These are phyloP conservation scores for Zoanthus sansibaricus DNA, from an alignment of 92 coral and sea anemone species.

Conservation along the genomic window DNA sequence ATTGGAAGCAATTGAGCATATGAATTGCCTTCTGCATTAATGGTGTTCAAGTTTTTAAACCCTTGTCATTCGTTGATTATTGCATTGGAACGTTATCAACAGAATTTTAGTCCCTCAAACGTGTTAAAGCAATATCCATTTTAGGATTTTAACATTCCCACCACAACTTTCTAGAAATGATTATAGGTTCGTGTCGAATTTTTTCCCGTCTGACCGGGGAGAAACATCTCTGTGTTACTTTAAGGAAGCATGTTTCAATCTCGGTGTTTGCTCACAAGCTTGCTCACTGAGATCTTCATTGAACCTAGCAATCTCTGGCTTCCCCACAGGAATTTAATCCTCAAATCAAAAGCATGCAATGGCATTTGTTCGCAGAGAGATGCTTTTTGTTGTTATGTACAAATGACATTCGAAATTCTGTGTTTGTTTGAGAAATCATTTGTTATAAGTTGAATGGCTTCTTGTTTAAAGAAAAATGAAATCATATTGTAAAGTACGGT, in stretches of 20 bases:
- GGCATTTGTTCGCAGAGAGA: background rate
- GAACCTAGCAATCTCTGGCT: conserved; percentile 10
- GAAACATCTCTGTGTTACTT: background rate
- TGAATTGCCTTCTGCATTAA: background rate
- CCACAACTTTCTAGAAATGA: background rate
- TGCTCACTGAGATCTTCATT: conserved; percentile 35
- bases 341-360: background rate
- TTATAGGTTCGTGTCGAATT: conserved; percentile 27
- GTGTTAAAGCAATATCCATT: background rate
- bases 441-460: background rate
- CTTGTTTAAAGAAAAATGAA: background rate
- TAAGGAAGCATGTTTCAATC: conserved; percentile 25
- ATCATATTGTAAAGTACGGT: conserved; percentile 32
- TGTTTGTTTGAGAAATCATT: background rate
- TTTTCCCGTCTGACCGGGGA: conserved; percentile 12
- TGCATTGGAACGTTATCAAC: background rate
- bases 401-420: conserved; percentile 1
- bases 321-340: conserved; percentile 31
- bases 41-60: background rate
- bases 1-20: conserved; percentile 1
- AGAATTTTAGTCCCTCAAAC: background rate
- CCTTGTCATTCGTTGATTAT: conserved; percentile 3
- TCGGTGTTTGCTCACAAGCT: conserved; percentile 23
- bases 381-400: background rate
- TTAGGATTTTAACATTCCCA: too few relatives aligned